Base-by-base conservation (phyloP, 2,113 vertebrate genomes). In the Gorsachius goisagi region DNA sequence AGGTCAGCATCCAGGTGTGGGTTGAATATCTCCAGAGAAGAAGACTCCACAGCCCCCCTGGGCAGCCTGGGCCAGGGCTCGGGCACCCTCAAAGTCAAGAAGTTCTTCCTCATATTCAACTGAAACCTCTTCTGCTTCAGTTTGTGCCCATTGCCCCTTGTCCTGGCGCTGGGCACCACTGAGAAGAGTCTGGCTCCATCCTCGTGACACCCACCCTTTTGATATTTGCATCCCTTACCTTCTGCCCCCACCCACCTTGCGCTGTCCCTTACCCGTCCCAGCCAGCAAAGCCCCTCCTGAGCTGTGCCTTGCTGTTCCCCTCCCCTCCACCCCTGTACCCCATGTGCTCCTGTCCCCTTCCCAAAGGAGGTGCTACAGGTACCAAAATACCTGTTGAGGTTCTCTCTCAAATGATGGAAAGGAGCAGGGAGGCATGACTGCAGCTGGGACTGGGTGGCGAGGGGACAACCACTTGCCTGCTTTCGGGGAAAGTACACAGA, bases 241-340 rank as follows among this genome's bases (percentile, higher is more conserved):
- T 72, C 83, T 1, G 2, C 28, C 60, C 33, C 74, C 32, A 19
- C 45, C 0, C 0, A 11, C 41, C 50, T 71, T 44, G 33, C 5
- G 4, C 44, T 60, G 8, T 32, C 18, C 22, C 37, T 26, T 50
- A 47, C 45, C 14, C 71, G 32, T 75, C 21, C 56, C 19, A 60
- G 83, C 7, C 47, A 86, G n/a, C 20, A 80, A 94, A 93, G 32
- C 5, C 56, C 13, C 35, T 67, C 60, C 68, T 56, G 50, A 88
- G 22, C 39, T 50, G 37, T 47, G 47, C 11, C 23, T 72, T 77
- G 16, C 37, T 78, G 15, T 78, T 53, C 16, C 41, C 24, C 11
- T 79, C 21, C 30, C 5, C 22, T 41, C 7, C 18, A 23, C 23
- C 5, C 28, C 12, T 0, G 0, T 66, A 8, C 9, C 19, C 23